Evolutionary conservation across 2,888 invertebrate genomes (phyloP), one percentile per base, ranked within the genome.

Genomic region (Mycalesis mineus): DNA sequence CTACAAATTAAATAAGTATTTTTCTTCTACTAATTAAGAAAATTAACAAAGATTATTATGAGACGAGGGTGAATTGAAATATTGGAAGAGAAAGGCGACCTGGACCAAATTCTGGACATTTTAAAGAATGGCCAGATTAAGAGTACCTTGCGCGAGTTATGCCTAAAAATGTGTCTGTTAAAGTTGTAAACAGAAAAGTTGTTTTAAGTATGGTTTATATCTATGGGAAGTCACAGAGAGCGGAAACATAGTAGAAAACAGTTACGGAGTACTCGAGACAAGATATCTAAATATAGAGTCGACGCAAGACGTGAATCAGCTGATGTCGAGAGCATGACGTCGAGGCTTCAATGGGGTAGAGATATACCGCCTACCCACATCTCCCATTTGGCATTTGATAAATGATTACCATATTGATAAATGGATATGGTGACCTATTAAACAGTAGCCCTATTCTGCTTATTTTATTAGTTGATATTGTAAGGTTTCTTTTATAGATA

Each of bases 251-350:
- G 29, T 5, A 31, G 13, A 31, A 36, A 31, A 15, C 14, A 45
- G 29, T 14, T 8, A 29, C 14, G 3, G 22, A 22, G 22, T 7
- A 31, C 45, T 33, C 31, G 45, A 31, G 45, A 47, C 45, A 31
- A 47, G 45, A 31, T 15, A 9, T 45, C 76, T 84, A 81, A 78
- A 82, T 78, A 83, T 84, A 85, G 78, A 73, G 60, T 56, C 72
- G 71, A 77, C 75, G 70, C 67, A 76, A 69, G 70, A 67, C 64
- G 71, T 78, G 81, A 80, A 76, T 82, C 82, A 84, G 81, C 79
- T 80, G 78, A 76, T 77, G 68, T 72, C 72, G 73, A 69, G 58
- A 74, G 72, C 74, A 75, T 55, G 59, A 62, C 59, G 57, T 42
- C 36, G 51, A 52, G 57, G 48, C 42, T 37, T 54, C 54, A 62